Evolutionary conservation across 2,797 vertebrate genomes (phyloP).

Genomic region (Liasis olivaceus): DNA sequence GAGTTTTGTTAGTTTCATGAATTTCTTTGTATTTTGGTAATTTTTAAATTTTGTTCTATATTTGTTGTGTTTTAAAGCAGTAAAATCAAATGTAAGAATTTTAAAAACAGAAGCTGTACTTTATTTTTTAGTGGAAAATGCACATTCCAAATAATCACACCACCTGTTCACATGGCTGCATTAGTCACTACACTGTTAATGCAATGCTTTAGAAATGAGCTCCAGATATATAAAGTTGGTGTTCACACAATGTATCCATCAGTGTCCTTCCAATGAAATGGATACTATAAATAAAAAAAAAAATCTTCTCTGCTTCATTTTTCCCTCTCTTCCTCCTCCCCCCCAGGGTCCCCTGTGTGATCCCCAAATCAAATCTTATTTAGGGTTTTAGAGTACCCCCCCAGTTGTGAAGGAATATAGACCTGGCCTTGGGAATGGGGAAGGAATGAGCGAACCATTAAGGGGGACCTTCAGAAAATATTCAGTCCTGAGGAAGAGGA

Average conservation of each 20-base stretch:
- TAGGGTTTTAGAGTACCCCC: neutral
- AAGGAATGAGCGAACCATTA: neutral
- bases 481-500: neutral
- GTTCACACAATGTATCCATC: neutral
- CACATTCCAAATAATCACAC: neutral
- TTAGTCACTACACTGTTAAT: neutral
- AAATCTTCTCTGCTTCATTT: too few species aligned
- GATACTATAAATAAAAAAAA: too few species aligned
- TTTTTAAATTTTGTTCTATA: neutral
- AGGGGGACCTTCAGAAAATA: neutral
- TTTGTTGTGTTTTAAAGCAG: neutral
- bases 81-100: neutral
- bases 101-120: neutral
- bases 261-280: too few species aligned
- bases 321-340: too few species aligned
- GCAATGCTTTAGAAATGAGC: neutral
- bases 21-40: neutral
- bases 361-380: too few species aligned
- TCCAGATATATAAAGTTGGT: neutral
- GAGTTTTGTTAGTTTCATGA: neutral
- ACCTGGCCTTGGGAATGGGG: neutral
- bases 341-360: too few species aligned
- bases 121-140: neutral
- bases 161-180: neutral
- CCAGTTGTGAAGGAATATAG: neutral